Conservation (phyloP, 2,113 vertebrate genomes). For the Pantherophis guttatus region DNA sequence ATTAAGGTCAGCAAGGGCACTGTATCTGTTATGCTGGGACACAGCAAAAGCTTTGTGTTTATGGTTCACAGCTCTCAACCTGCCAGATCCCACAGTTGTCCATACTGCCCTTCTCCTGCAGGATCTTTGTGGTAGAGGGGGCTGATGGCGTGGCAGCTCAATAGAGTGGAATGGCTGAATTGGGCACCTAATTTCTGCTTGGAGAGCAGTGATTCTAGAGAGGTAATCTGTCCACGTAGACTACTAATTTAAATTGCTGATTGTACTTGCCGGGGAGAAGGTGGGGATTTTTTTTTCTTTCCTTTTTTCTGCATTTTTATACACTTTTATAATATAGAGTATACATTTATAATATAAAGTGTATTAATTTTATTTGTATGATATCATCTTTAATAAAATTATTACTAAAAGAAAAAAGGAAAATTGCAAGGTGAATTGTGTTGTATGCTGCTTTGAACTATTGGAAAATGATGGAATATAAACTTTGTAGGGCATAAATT, state of each 20-base stretch:
- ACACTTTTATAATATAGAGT: background rate
- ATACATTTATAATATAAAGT: background rate
- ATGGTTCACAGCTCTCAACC: too few species aligned
- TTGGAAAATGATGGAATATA: background rate
- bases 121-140: too few species aligned
- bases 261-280: background rate
- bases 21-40: too few species aligned
- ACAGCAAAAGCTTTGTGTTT: too few species aligned
- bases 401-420: background rate
- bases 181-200: too few species aligned
- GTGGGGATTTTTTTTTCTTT: background rate
- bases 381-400: background rate
- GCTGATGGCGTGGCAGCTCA: too few species aligned
- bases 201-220: too few species aligned
- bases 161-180: too few species aligned
- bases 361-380: background rate
- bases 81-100: too few species aligned
- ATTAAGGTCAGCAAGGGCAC: too few species aligned
- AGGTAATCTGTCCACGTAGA: too few species aligned
- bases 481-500: background rate
- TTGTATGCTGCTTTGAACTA: background rate
- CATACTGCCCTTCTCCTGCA: too few species aligned
- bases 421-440: background rate
- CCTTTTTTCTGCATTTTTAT: background rate
- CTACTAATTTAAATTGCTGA: background rate